Percentiles rank a stretch among this genome's conserved stretches.
These are phyloP conservation scores for Prorops nasuta DNA, from an alignment of 1,140 invertebrate species.

Conservation along the genomic window DNA sequence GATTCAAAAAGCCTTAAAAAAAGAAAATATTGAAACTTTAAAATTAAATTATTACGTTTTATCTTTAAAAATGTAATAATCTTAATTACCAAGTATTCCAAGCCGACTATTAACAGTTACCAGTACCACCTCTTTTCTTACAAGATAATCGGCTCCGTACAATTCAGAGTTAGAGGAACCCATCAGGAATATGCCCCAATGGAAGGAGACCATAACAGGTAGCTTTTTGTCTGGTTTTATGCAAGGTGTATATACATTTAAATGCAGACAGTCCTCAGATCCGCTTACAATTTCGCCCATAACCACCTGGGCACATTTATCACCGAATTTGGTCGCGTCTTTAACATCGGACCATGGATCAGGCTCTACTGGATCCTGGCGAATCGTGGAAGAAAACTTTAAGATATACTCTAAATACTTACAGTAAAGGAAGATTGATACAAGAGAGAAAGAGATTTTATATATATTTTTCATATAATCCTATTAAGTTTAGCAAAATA, in stretches of 20 bases:
- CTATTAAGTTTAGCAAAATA: no score
- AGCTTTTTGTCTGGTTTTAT: constrained; percentile 10
- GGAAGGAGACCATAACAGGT: constrained; percentile 69
- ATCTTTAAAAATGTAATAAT: background rate
- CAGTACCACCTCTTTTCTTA: constrained; percentile 56
- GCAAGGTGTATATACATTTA: constrained; percentile 17
- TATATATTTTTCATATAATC: background rate
- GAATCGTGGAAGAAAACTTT: no score
- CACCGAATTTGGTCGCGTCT: constrained; percentile 12
- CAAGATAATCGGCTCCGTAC: constrained; percentile 56
- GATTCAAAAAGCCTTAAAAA: background rate
- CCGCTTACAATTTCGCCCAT: background rate
- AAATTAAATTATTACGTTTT: background rate
- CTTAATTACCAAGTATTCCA: constrained; percentile 55
- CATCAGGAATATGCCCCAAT: constrained; percentile 64
- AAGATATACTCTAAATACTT: no score
- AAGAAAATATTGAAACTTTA: background rate
- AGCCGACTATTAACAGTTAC: constrained; percentile 64
- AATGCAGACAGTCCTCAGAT: constrained; percentile 24
- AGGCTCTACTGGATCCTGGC: constrained; percentile 60
- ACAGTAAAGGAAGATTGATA: background rate
- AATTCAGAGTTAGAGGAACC: constrained; percentile 50
- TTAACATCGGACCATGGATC: constrained; percentile 40
- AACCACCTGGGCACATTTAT: background rate
- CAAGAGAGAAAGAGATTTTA: background rate